Evolutionary conservation across 2,113 vertebrate species (phyloP), one percentile per base, ranked within the genome.

Genomic region (Xyrauchen texanus): DNA sequence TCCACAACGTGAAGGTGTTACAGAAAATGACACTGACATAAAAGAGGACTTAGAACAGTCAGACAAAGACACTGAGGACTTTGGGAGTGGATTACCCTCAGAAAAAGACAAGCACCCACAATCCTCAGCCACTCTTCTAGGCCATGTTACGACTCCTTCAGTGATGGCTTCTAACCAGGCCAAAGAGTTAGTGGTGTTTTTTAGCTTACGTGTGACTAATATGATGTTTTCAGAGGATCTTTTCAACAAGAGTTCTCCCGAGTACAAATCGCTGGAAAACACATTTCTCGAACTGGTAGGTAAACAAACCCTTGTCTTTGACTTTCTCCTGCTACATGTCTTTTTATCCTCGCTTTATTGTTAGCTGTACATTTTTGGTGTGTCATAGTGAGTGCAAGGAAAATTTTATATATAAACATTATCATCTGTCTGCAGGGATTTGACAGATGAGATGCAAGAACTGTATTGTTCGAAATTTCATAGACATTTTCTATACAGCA

Each of bases 181-280:
- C 89, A 95, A 91, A 85, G 97, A 98, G 66, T 88, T 98, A 6
- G 94, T 97, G 67, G 96, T 99, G 57, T 96, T 99, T 90, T 97
- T 99, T 93, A 98, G 97, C 84, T 91, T 98, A 82, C 91, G 94
- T 72, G 94, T 98, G 5, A 96, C 96, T 81, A 97, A 98, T 91
- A 91, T 97, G 92, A 93, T 92, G 86, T 97, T 99, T 90, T 96
- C 96, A 3, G 90, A 94, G 1, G 92, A 94, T 89, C 93, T 98
- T 81, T 98, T 96, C 94, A 96, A 99, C 77, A 95, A 94, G 90
- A 97, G 93, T 12, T 98, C 96, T 0, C 77, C 88, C 12, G 96
- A 98, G 68, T 98, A 98, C 89, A 95, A 91, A 85, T 93, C 94
- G 0, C 90, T 98, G 85, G 95, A 98, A 85, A 95, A 96, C 70